Percentiles rank a stretch among this genome's conserved stretches.
These are phyloP conservation scores for Gopherus flavomarginatus DNA, from an alignment of 2,113 vertebrate species.

Conservation along the genomic window DNA sequence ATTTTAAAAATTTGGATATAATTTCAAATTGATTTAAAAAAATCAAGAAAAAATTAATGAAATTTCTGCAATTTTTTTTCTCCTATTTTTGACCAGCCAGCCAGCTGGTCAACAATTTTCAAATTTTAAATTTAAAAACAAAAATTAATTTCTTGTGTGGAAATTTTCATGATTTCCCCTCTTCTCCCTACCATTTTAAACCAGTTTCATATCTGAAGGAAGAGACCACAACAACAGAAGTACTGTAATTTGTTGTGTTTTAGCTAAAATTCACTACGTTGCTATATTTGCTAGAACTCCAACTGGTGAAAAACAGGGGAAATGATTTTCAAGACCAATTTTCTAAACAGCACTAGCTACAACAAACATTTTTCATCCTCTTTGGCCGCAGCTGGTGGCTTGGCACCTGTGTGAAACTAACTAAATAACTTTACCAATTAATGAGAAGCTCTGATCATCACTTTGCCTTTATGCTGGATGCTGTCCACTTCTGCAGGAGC, in stretches of 20 bases:
- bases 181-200: not conserved
- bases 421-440: not conserved
- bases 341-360: not conserved
- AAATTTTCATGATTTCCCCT: not conserved
- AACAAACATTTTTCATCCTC: not conserved
- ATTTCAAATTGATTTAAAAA: not conserved
- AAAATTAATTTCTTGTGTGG: not conserved
- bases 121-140: not conserved
- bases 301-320: not conserved
- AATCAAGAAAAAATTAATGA: rapidly evolving
- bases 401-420: not conserved
- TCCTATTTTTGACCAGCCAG: not conserved
- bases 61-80: rapidly evolving
- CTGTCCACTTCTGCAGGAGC: not conserved
- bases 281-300: constrained; percentile 5
- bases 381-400: not conserved
- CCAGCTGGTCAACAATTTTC: not conserved
- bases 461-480: not conserved
- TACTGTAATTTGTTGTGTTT: constrained; percentile 30
- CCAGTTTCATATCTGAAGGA: not conserved
- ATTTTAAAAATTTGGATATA: not conserved
- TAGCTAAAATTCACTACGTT: constrained; percentile 33
- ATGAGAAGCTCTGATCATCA: not conserved
- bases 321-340: not conserved
- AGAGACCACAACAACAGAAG: constrained; percentile 28